Percentiles rank a stretch among this genome's conserved stretches.
Conservation (phyloP, 2,113 vertebrate species). For the Arvicanthis niloticus region DNA sequence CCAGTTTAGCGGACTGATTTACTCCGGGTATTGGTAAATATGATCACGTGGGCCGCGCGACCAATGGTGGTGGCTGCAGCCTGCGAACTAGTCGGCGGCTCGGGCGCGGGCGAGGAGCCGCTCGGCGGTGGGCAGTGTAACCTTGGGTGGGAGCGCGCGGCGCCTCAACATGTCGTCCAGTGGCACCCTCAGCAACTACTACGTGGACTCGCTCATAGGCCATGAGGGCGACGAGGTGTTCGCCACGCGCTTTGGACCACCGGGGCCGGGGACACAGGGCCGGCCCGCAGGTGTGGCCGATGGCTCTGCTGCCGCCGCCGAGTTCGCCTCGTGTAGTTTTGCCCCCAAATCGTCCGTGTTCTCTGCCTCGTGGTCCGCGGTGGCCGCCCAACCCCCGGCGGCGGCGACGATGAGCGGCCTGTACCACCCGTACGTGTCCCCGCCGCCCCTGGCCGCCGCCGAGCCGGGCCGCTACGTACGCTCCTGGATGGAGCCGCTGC, state of each 20-base stretch:
- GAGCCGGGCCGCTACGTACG: constrained; percentile 95
- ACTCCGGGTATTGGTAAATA: constrained; percentile 99
- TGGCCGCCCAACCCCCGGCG: constrained; percentile 91
- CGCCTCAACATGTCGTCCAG: constrained; percentile 97
- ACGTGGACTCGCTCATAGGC: constrained; percentile 98
- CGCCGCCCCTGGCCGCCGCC: constrained; percentile 92
- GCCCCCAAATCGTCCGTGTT: constrained; percentile 96
- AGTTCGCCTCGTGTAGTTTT: constrained; percentile 94
- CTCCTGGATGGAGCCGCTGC: constrained; percentile 97
- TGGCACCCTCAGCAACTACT: constrained; percentile 98
- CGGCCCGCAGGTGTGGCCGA: constrained; percentile 96
- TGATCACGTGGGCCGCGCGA: constrained; percentile 99
- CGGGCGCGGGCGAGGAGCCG: constrained; percentile 96
- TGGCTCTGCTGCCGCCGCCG: constrained; percentile 89
- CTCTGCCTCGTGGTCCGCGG: constrained; percentile 95
- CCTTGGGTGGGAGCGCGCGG: constrained; percentile 95
- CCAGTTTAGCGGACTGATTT: constrained; percentile 97
- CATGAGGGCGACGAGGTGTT: constrained; percentile 97
- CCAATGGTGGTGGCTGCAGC: constrained; percentile 98
- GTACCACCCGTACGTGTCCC: constrained; percentile 96
- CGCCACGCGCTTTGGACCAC: constrained; percentile 94
- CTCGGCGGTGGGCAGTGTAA: constrained; percentile 93
- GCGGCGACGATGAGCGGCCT: constrained; percentile 92
- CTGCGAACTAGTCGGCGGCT: constrained; percentile 97
- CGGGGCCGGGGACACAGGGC: constrained; percentile 91